These are phyloP conservation scores for Daptonema setosum DNA, from an alignment of 2,888 invertebrate species.

Conservation along the genomic window DNA sequence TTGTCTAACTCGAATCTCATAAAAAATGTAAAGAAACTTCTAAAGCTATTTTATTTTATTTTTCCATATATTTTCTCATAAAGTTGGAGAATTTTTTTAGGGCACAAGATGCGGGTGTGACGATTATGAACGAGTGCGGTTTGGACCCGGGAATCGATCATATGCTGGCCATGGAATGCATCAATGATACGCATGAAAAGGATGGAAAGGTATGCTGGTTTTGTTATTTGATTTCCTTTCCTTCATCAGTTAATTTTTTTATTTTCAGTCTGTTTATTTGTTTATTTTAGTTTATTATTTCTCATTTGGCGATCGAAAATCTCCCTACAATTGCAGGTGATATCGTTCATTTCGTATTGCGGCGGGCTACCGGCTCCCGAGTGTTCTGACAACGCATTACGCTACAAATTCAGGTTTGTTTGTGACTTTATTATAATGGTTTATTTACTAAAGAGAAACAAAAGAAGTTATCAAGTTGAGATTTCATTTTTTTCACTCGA, in stretches of 20 bases:
- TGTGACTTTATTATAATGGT: no score
- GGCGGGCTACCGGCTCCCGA: constrained; percentile 93
- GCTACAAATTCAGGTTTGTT: constrained; percentile 21
- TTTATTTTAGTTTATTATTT: not conserved
- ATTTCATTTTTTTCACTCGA: no score
- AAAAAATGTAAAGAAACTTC: not conserved
- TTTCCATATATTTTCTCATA: not conserved
- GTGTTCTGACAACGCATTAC: constrained; percentile 55
- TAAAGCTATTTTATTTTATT: not conserved
- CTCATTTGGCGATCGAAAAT: not conserved
- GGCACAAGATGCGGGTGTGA: constrained; percentile 66
- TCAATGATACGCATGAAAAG: constrained; percentile 43
- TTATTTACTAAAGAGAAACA: no score
- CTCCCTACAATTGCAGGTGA: constrained; percentile 44
- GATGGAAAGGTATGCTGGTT: constrained; percentile 47
- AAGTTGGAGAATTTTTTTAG: constrained; percentile 31
- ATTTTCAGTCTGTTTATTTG: no score
- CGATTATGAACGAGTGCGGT: constrained; percentile 84
- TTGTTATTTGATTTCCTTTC: constrained; percentile 3
- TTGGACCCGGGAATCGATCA: constrained; percentile 98
- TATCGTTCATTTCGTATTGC: constrained; percentile 85
- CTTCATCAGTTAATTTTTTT: no score
- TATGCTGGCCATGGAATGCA: constrained; percentile 80
- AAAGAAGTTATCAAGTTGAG: no score
- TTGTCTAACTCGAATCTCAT: no score